A percentile compares a stretch with the other conserved stretches of the same genome.
Conservation (phyloP, 2,797 vertebrate species). For the Lindbergichthys nudifrons region DNA sequence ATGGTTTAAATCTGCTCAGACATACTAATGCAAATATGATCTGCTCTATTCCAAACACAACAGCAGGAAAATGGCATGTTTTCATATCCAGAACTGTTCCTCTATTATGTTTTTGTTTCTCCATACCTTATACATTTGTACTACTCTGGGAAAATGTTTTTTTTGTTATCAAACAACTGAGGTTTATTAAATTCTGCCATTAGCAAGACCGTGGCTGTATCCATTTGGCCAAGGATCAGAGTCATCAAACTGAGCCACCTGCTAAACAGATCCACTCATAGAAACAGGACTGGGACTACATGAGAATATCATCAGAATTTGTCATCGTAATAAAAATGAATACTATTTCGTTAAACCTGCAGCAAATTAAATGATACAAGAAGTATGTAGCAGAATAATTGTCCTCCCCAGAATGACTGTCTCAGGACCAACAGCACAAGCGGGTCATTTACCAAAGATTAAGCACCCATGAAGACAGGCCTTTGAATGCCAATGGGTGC, state of each 20-base stretch:
- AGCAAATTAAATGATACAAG: not conserved
- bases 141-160: conserved; percentile 6
- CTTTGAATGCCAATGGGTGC: conserved; percentile 45
- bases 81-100: conserved; percentile 3
- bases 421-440: conserved; percentile 23
- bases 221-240: conserved; percentile 24
- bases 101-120: not conserved
- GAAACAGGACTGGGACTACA: conserved; percentile 11
- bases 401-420: not conserved
- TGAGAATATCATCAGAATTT: not conserved
- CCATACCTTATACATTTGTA: not conserved
- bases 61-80: conserved; percentile 18
- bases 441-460: conserved; percentile 56
- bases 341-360: not conserved
- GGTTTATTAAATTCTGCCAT: conserved; percentile 6
- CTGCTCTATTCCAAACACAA: conserved; percentile 16
- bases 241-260: conserved; percentile 17
- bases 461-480: conserved; percentile 64
- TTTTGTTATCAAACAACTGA: conserved; percentile 20
- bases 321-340: too few species aligned
- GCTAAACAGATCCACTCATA: conserved; percentile 33
- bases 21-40: conserved; percentile 28
- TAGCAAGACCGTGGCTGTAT: not conserved
- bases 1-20: conserved; percentile 35
- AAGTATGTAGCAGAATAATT: not conserved